Percentiles rank a stretch among this genome's conserved stretches.
These are phyloP conservation scores for Euschistus heros DNA, from an alignment of 1,140 invertebrate genomes.

Conservation along the genomic window DNA sequence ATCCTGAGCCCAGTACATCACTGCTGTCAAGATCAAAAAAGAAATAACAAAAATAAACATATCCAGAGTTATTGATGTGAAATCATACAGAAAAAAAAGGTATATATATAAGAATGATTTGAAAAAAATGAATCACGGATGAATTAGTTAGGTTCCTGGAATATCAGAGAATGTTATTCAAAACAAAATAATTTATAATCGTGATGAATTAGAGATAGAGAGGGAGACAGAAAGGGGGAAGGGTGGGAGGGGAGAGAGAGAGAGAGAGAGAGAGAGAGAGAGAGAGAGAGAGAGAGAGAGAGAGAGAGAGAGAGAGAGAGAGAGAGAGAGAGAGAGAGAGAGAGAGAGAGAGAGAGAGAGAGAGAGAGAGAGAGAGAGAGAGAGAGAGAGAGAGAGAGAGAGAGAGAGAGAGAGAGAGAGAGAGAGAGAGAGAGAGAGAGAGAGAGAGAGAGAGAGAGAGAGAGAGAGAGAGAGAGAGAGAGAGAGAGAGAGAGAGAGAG, in stretches of 20 bases:
- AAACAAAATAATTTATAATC: too few species aligned
- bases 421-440: slow-evolving; percentile 20
- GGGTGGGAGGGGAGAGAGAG: slow-evolving; percentile 32
- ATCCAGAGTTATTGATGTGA: too few species aligned
- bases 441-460: slow-evolving; percentile 14
- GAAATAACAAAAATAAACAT: too few species aligned
- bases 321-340: not conserved
- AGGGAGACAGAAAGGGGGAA: slow-evolving; percentile 29
- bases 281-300: slow-evolving; percentile 11
- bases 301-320: slow-evolving; percentile 17
- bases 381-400: slow-evolving; percentile 1
- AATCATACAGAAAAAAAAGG: too few species aligned
- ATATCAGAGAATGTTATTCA: too few species aligned
- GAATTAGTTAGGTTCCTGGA: too few species aligned
- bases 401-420: slow-evolving; percentile 15
- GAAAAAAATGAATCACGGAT: too few species aligned
- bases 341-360: slow-evolving; percentile 7
- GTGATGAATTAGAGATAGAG: too few species aligned
- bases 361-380: slow-evolving; percentile 15
- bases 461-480: slow-evolving; percentile 14
- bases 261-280: slow-evolving; percentile 9
- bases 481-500: slow-evolving; percentile 14
- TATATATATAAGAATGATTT: too few species aligned
- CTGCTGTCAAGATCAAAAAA: too few species aligned
- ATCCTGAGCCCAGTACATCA: too few species aligned